Evolutionary conservation across 2,797 vertebrate species (phyloP).

Genomic region (Leptoclinus maculatus): DNA sequence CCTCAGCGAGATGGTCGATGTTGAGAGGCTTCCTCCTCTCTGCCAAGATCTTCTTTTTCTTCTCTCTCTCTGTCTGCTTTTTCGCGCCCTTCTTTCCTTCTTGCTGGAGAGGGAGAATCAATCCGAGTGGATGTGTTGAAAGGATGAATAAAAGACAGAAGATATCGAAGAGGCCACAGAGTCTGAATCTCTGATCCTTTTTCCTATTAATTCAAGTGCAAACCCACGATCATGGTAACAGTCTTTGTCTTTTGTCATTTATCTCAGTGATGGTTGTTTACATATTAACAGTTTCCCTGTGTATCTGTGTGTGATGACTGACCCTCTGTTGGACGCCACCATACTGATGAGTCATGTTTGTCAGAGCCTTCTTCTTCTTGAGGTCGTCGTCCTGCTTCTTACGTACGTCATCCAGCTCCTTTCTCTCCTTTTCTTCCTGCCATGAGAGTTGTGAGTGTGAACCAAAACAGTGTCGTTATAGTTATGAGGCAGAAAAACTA

Average conservation of each 20-base stretch:
- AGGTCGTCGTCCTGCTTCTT: slow-evolving; percentile 81
- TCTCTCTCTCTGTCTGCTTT: slow-evolving; percentile 86
- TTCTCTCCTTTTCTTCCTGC: slow-evolving; percentile 85
- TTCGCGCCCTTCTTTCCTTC: slow-evolving; percentile 81
- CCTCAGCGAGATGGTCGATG: slow-evolving; percentile 80
- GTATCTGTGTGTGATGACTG: slow-evolving; percentile 17
- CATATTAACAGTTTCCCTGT: background rate
- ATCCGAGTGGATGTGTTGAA: background rate
- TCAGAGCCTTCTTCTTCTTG: slow-evolving; percentile 85
- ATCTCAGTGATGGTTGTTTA: background rate
- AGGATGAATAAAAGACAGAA: background rate
- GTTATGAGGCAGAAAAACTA: background rate
- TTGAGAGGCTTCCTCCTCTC: slow-evolving; percentile 81
- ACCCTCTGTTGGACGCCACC: slow-evolving; percentile 82
- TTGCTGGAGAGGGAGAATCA: slow-evolving; percentile 58
- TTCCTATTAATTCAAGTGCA: background rate
- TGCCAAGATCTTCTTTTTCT: slow-evolving; percentile 84
- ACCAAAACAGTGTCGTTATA: background rate
- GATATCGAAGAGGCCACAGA: background rate
- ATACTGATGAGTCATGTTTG: slow-evolving; percentile 83
- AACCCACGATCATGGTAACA: background rate
- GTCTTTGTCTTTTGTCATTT: background rate
- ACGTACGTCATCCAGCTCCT: slow-evolving; percentile 79
- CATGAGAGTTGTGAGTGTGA: background rate
- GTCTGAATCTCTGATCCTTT: background rate